Evolutionary conservation across 2,888 invertebrate species (phyloP), one percentile per base, ranked within the genome.

Genomic region (Drosophila prostipennis): DNA sequence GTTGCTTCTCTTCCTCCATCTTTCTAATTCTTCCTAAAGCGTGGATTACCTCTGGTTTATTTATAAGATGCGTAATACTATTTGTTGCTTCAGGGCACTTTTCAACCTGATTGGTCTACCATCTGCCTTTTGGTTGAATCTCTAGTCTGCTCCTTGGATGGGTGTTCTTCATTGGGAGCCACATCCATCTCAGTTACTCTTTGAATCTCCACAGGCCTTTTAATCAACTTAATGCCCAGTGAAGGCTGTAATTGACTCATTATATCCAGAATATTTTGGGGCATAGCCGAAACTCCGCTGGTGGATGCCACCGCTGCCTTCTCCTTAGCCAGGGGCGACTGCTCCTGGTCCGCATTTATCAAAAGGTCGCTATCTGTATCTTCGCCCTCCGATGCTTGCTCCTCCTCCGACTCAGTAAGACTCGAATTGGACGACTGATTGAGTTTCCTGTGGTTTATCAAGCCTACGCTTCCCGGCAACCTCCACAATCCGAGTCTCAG

Each of bases 181-280:
- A 10, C n/a, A n/a, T n/a, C n/a, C n/a, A n/a, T n/a, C n/a, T n/a
- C n/a, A n/a, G n/a, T n/a, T n/a, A n/a, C 13, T 16, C 16, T 7
- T 6, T 19, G 34, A 19, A 13, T 34, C 11, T 34, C 16, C 13
- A 34, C 48, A 4, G 34, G 34, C 4, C 16, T 34, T 48, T 48
- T n/a, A 6, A 34, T 34, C 7, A 34, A 34, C 19, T 32, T 34
- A 3, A 48, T 16, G 19, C 34, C 48, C 16, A 48, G 3, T 13
- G 48, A 48, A 13, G 46, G 46, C 32, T 48, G 46, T 11, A 48
- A 16, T 48, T 48, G 32, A 48, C 14, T 48, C 2, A 46, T 46
- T 10, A 46, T 29, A 46, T 46, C n/a, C 8, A 32, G 16, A 46
- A 32, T 46, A 6, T 46, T 46, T 46, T 46, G 46, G 10, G 46